Percentiles rank a stretch among this genome's conserved stretches.
These are phyloP conservation scores for Poecilia wingei DNA, from an alignment of 2,797 vertebrate species.

Conservation along the genomic window DNA sequence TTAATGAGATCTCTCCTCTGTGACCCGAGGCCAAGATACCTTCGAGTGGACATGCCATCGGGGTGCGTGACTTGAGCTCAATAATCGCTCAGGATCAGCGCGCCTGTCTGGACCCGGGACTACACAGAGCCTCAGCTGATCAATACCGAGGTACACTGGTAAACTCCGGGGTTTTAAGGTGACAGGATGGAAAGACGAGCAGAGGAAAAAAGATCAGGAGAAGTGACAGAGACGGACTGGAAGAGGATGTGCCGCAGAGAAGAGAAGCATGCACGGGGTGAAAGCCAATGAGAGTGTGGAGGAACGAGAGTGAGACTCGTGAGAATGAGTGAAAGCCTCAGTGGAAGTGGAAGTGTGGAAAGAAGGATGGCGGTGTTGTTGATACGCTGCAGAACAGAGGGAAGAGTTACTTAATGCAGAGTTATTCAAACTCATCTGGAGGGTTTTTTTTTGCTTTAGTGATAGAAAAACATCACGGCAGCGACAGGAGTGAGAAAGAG, in stretches of 20 bases:
- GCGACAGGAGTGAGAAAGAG: constrained; percentile 25
- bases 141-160: constrained; percentile 45
- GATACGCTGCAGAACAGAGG: constrained; percentile 46
- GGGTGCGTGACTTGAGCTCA: constrained; percentile 26
- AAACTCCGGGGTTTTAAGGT: constrained; percentile 21
- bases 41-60: constrained; percentile 19
- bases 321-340: constrained; percentile 18
- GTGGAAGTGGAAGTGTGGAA: constrained; percentile 7
- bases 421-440: constrained; percentile 34
- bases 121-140: constrained; percentile 53
- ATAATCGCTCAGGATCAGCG: constrained; percentile 37
- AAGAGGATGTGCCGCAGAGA: constrained; percentile 15
- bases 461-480: constrained; percentile 43
- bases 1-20: constrained; percentile 62
- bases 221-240: constrained; percentile 15
- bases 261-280: constrained; percentile 23
- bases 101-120: constrained; percentile 42
- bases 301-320: constrained; percentile 10
- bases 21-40: constrained; percentile 30
- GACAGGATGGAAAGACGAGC: constrained; percentile 13
- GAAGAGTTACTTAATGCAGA: constrained; percentile 51
- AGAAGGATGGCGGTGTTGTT: constrained; percentile 42
- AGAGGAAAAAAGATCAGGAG: constrained; percentile 4
- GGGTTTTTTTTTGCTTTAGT: constrained; percentile 41
- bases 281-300: constrained; percentile 25